Conservation (phyloP, 2,888 invertebrate genomes). For the Aleiodes leptofemur region DNA sequence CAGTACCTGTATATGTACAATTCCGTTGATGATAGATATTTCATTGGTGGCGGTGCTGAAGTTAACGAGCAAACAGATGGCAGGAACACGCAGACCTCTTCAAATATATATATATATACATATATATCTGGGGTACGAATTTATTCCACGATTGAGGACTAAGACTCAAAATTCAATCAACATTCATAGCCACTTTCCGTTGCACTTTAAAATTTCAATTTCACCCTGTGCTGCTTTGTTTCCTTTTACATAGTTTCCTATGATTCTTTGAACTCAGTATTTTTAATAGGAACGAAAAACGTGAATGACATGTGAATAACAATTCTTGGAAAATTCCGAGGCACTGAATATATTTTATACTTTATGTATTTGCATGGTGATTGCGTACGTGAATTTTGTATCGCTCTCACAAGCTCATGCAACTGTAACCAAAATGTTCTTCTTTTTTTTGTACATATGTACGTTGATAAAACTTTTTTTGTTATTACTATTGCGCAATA, state of each 20-base stretch:
- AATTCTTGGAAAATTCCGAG: background rate
- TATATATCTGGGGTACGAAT: slow-evolving; percentile 39
- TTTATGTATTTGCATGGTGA: slow-evolving; percentile 21
- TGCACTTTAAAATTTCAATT: slow-evolving; percentile 19
- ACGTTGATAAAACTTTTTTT: background rate
- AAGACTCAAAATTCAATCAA: slow-evolving; percentile 25
- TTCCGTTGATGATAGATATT: slow-evolving; percentile 43
- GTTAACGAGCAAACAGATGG: slow-evolving; percentile 51
- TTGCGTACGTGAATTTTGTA: slow-evolving; percentile 1
- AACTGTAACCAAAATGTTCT: background rate
- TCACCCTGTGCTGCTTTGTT: background rate
- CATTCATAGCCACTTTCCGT: slow-evolving; percentile 27
- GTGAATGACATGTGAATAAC: too few species aligned
- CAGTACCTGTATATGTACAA: background rate
- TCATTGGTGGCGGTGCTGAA: slow-evolving; percentile 39
- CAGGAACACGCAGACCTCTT: slow-evolving; percentile 40
- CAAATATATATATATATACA: slow-evolving; percentile 21
- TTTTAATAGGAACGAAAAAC: background rate
- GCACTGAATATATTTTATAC: slow-evolving; percentile 9
- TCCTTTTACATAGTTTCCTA: background rate
- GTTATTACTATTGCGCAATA: slow-evolving; percentile 17
- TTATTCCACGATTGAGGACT: slow-evolving; percentile 4
- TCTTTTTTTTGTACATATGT: background rate
- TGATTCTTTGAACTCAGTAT: background rate
- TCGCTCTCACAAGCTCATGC: slow-evolving; percentile 19